Conservation (phyloP, 2,888 invertebrate species). For the Rhagonycha lutea region DNA sequence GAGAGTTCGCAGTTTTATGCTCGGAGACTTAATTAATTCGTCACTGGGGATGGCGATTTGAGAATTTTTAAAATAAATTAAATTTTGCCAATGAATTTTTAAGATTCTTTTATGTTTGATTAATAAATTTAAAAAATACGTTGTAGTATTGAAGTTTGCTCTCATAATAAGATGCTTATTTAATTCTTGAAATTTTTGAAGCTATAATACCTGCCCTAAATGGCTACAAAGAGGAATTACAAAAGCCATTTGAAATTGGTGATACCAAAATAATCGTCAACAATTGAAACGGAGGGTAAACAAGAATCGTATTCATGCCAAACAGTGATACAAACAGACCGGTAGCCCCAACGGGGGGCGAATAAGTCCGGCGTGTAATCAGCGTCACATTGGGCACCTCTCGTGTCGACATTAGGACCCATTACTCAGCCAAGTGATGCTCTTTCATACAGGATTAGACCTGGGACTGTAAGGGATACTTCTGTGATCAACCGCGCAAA, state of each 20-base stretch:
- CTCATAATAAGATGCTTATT: background rate
- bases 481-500: slow-evolving; percentile 36
- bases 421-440: slow-evolving; percentile 48
- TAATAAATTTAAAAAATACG: slow-evolving; percentile 17
- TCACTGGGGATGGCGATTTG: slow-evolving; percentile 47
- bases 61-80: slow-evolving; percentile 51
- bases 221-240: background rate
- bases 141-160: background rate
- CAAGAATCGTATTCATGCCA: slow-evolving; percentile 22
- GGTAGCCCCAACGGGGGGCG: slow-evolving; percentile 36
- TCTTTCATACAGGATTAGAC: slow-evolving; percentile 41
- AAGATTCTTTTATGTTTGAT: slow-evolving; percentile 41
- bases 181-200: background rate
- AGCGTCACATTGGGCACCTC: slow-evolving; percentile 42
- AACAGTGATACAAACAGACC: slow-evolving; percentile 22
- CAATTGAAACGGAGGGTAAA: slow-evolving; percentile 15
- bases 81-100: slow-evolving; percentile 48
- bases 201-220: background rate
- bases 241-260: slow-evolving; percentile 8
- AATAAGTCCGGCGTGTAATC: slow-evolving; percentile 38
- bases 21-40: slow-evolving; percentile 56
- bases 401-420: slow-evolving; percentile 50
- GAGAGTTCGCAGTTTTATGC: slow-evolving; percentile 48
- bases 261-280: slow-evolving; percentile 14
- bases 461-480: slow-evolving; percentile 38